phyloP scores from a whole-genome alignment of 2,797 vertebrate genomes.

The Meda fulgida region DNA sequence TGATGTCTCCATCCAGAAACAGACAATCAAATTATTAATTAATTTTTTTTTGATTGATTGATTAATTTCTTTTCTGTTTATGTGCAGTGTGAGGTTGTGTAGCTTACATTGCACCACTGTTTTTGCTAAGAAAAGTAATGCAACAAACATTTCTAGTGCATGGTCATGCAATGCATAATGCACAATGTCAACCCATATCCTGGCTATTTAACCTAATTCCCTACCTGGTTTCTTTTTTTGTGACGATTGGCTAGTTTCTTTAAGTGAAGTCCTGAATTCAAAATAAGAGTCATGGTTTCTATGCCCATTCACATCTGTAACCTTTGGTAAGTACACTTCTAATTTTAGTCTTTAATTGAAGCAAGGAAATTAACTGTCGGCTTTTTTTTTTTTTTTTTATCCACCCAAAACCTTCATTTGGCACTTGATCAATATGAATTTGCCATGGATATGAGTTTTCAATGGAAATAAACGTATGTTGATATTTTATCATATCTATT shows the following conservation, averaged over 20 bases:
- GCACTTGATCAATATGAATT: constrained; percentile 58
- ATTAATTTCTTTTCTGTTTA: constrained; percentile 25
- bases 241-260: constrained; percentile 80
- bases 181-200: constrained; percentile 70
- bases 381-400: constrained; percentile 49
- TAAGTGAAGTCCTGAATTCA: constrained; percentile 82
- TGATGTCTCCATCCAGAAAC: constrained; percentile 21
- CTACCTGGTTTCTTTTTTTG: constrained; percentile 71
- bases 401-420: constrained; percentile 65
- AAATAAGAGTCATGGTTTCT: constrained; percentile 81
- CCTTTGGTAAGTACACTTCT: constrained; percentile 83
- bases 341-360: constrained; percentile 78
- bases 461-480: constrained; percentile 59
- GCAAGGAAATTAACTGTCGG: constrained; percentile 71
- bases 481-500: constrained; percentile 15
- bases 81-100: constrained; percentile 55
- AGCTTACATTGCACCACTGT: constrained; percentile 55
- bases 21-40: constrained; percentile 25
- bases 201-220: constrained; percentile 69
- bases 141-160: constrained; percentile 62
- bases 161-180: constrained; percentile 75
- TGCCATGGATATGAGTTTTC: constrained; percentile 64
- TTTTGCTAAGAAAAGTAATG: constrained; percentile 43
- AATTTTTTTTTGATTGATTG: constrained; percentile 12
- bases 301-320: constrained; percentile 78